A percentile compares a stretch with the other conserved stretches of the same genome.
Conservation (phyloP, 2,113 vertebrate species). For the Amphiprion percula region DNA sequence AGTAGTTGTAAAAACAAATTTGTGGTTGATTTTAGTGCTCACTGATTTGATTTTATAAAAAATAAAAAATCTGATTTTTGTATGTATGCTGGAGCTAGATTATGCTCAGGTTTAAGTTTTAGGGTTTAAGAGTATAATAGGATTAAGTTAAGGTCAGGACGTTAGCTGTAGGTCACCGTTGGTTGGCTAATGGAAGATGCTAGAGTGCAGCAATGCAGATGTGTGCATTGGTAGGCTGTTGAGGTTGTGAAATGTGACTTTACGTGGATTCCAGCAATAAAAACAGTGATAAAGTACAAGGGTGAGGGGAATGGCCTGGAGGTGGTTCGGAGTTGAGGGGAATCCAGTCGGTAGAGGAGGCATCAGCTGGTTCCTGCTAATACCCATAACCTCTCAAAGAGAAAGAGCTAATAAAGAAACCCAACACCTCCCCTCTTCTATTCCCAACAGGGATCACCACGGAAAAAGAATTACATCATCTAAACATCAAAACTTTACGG, state of each 20-base stretch:
- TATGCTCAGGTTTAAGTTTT: background rate
- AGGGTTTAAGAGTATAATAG: background rate
- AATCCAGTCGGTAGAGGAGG: constrained; percentile 30
- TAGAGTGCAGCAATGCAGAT: background rate
- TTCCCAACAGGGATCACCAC: constrained; percentile 52
- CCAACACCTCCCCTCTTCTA: constrained; percentile 28
- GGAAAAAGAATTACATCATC: constrained; percentile 67
- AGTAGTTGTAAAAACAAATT: too few species aligned
- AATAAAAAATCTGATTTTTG: background rate
- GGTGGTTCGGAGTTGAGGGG: constrained; percentile 2
- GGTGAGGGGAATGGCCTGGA: background rate
- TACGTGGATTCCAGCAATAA: constrained; percentile 3
- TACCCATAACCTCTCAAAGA: constrained; percentile 60
- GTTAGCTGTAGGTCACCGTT: background rate
- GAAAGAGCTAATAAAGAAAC: constrained; percentile 49
- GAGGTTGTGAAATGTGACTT: background rate
- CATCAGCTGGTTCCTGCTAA: constrained; percentile 75
- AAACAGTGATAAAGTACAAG: background rate
- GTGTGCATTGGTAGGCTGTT: background rate
- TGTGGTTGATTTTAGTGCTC: too few species aligned
- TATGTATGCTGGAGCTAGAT: background rate
- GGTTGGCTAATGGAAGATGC: background rate
- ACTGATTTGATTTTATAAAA: too few species aligned
- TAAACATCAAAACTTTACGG: constrained; percentile 70
- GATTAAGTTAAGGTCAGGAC: background rate